These are phyloP conservation scores for Gasterosteus nipponicus DNA, from an alignment of 2,113 vertebrate species.

Conservation along the genomic window DNA sequence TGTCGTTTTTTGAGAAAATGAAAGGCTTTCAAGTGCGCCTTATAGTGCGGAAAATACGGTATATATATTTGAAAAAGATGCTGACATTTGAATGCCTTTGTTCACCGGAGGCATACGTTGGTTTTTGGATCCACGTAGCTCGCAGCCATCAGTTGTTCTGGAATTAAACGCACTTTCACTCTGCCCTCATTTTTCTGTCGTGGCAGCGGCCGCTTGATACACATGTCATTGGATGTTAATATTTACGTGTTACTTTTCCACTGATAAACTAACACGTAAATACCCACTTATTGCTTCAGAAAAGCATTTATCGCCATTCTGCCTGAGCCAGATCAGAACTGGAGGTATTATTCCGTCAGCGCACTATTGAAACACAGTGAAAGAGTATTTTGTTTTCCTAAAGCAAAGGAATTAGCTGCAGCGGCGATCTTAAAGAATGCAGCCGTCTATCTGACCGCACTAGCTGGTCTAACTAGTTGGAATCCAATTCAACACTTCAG, in stretches of 20 bases:
- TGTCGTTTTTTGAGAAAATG: too few species aligned
- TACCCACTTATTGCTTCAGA: conserved; percentile 6
- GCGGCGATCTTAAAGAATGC: conserved; percentile 20
- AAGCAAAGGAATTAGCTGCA: conserved; percentile 26
- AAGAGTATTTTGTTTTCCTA: conserved; percentile 27
- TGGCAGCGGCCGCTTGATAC: neutral
- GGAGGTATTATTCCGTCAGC: conserved; percentile 19
- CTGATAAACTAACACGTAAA: too few species aligned
- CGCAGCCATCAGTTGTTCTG: neutral
- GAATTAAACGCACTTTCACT: neutral
- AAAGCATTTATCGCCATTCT: conserved; percentile 18
- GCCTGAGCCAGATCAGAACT: conserved; percentile 27
- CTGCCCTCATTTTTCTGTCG: neutral
- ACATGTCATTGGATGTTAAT: neutral
- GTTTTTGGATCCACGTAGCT: neutral
- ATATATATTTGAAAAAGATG: too few species aligned
- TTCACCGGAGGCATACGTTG: neutral
- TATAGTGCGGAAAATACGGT: too few species aligned
- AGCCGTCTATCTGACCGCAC: conserved; percentile 17
- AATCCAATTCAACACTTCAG: conserved; percentile 47
- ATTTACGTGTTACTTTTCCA: neutral
- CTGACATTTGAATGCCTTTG: neutral
- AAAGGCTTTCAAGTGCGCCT: too few species aligned
- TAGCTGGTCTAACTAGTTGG: neutral
- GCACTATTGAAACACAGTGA: neutral